Evolutionary conservation across 2,113 vertebrate species (phyloP), one percentile per base, ranked within the genome.

Genomic region (Daphoenositta chrysoptera): DNA sequence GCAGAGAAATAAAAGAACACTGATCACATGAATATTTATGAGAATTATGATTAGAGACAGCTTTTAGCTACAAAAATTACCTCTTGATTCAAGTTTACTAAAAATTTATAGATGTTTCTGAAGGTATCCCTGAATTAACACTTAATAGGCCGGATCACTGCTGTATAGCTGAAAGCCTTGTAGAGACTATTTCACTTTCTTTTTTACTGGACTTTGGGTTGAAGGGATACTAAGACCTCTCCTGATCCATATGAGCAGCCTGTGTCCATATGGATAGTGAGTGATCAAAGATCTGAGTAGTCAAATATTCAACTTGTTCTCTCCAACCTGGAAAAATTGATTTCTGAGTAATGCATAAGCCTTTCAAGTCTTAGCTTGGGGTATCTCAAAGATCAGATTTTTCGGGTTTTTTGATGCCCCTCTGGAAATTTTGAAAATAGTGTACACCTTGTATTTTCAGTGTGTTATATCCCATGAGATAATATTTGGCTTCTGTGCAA

Each of bases 11-110:
- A 66, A 68, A 80, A 69, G 30, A 61, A 47, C 15, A 14, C 5
- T 56, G 47, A 78, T 93, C 27, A 1, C 47, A 78, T 96, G 27
- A 91, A 89, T 87, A 85, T 78, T 81, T 79, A 78, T 87, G 51
- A 87, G 42, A 51, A 60, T 78, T 73, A n/a, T 70, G 4, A 81
- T 54, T 66, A 81, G 30, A 65, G 54, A 68, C 10, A 71, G 20
- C 4, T 64, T 92, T 87, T 48, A 80, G 37, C 21, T 65, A 31
- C 37, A 66, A 83, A 92, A 92, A 48, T 65, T 57, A 11, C 16
- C 57, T 48, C 48, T 71, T 42, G 37, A 64, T 94, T 83, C 31
- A 64, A 44, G 69, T 72, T 76, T 57, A 37, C 15, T 57, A 15
- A 69, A 75, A 80, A 56, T 8, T 18, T 61, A 40, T 15, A n/a